phyloP scores from a whole-genome alignment of 1,140 invertebrate genomes.

The Drosophila mojavensis region DNA sequence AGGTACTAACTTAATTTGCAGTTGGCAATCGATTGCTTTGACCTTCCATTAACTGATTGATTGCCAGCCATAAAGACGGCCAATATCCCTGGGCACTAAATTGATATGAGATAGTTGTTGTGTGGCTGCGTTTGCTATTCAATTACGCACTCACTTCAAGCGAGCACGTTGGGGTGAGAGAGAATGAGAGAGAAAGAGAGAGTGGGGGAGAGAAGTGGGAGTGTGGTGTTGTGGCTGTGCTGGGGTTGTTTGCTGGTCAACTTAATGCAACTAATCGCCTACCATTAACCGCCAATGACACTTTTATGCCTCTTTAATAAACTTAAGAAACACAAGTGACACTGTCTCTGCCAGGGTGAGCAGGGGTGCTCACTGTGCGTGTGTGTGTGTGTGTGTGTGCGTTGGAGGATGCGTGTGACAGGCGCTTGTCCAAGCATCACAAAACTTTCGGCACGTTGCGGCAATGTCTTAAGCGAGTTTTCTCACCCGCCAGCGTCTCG shows the following conservation, averaged over 20 bases:
- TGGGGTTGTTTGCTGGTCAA: slow-evolving; percentile 28
- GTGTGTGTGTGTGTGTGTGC: slow-evolving; percentile 18
- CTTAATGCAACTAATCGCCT: slow-evolving; percentile 70
- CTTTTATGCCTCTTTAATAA: slow-evolving; percentile 83
- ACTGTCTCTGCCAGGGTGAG: background rate
- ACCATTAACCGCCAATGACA: slow-evolving; percentile 79
- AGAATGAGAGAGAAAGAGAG: background rate
- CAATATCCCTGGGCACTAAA: slow-evolving; percentile 1
- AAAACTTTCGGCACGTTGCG: slow-evolving; percentile 73
- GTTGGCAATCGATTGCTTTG: slow-evolving; percentile 1
- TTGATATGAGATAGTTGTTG: slow-evolving; percentile 10
- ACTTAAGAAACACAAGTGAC: slow-evolving; percentile 62
- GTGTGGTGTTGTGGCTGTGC: background rate
- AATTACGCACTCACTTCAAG: slow-evolving; percentile 40
- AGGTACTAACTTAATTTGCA: too few species aligned
- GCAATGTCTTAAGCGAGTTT: slow-evolving; percentile 61
- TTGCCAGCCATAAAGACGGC: slow-evolving; percentile 3
- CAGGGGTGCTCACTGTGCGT: background rate
- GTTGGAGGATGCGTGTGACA: slow-evolving; percentile 26
- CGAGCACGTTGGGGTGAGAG: background rate
- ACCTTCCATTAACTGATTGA: slow-evolving; percentile 23
- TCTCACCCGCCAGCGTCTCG: background rate
- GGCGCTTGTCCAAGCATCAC: slow-evolving; percentile 48
- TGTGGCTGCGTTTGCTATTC: slow-evolving; percentile 15
- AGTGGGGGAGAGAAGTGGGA: too few species aligned